phyloP scores from a whole-genome alignment of 2,888 invertebrate species.

The Cepaea hortensis region DNA sequence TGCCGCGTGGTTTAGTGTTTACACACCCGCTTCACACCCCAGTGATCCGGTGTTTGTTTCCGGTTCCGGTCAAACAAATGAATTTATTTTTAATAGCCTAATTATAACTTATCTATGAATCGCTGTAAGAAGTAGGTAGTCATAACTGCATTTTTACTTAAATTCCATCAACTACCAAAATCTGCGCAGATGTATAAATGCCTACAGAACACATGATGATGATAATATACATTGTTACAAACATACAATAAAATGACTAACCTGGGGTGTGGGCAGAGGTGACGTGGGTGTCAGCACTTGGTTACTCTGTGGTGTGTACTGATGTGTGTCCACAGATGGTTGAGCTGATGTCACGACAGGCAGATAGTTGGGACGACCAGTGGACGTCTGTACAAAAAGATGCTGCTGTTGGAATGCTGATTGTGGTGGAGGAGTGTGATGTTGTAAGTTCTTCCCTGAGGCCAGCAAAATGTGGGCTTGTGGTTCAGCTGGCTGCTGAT shows the following conservation, averaged over 20 bases:
- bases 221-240: too few relatives aligned
- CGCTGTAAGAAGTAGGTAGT: too few relatives aligned
- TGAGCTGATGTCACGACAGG: slow-evolving; percentile 40
- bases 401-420: slow-evolving; percentile 24
- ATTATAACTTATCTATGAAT: too few relatives aligned
- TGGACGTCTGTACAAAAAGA: not conserved
- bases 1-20: too few relatives aligned
- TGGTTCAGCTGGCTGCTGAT: slow-evolving; percentile 14
- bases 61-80: too few relatives aligned
- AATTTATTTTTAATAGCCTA: too few relatives aligned
- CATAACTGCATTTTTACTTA: too few relatives aligned
- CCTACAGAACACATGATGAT: too few relatives aligned
- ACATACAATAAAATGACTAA: not conserved
- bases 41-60: too few relatives aligned
- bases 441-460: not conserved
- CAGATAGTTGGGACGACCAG: slow-evolving; percentile 30
- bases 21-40: too few relatives aligned
- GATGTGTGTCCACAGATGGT: slow-evolving; percentile 51
- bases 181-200: too few relatives aligned
- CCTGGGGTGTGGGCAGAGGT: slow-evolving; percentile 46
- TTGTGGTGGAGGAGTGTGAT: slow-evolving; percentile 26
- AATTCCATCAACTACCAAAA: too few relatives aligned
- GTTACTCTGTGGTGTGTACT: slow-evolving; percentile 24
- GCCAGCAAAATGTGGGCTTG: slow-evolving; percentile 35
- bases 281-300: slow-evolving; percentile 28